These are phyloP conservation scores for Atethmia centrago DNA, from an alignment of 2,888 invertebrate species.

Conservation along the genomic window DNA sequence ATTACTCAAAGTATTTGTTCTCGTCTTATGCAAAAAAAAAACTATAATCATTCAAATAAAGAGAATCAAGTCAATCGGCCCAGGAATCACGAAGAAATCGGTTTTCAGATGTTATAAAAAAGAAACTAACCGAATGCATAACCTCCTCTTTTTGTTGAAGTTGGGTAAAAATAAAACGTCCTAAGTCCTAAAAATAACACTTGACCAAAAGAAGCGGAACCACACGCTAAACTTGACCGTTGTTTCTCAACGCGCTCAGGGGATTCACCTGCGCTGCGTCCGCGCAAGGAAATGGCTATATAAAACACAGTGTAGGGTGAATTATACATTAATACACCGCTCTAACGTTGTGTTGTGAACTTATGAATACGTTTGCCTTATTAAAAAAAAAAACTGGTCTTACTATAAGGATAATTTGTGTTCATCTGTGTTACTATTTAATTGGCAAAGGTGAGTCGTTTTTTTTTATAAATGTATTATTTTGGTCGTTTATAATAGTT, in stretches of 20 bases:
- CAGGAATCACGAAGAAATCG: too few species aligned
- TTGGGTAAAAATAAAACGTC: background rate
- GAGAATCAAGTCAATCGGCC: too few species aligned
- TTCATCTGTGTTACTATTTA: constrained; percentile 20
- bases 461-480: background rate
- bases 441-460: constrained; percentile 43
- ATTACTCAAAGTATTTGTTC: background rate
- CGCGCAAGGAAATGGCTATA: constrained; percentile 65
- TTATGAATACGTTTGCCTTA: constrained; percentile 17
- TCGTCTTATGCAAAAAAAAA: background rate
- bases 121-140: background rate
- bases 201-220: constrained; percentile 48
- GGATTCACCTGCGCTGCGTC: constrained; percentile 74
- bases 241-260: constrained; percentile 62
- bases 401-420: constrained; percentile 34
- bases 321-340: constrained; percentile 64
- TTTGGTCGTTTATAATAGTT: background rate
- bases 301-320: constrained; percentile 66
- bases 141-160: background rate
- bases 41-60: background rate
- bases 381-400: constrained; percentile 32
- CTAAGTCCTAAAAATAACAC: background rate
- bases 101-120: background rate
- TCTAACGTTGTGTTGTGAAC: constrained; percentile 42
- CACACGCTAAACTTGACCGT: constrained; percentile 31